Evolutionary conservation across 2,797 vertebrate genomes (phyloP), one percentile per base, ranked within the genome.

Genomic region (Botia almorhae): DNA sequence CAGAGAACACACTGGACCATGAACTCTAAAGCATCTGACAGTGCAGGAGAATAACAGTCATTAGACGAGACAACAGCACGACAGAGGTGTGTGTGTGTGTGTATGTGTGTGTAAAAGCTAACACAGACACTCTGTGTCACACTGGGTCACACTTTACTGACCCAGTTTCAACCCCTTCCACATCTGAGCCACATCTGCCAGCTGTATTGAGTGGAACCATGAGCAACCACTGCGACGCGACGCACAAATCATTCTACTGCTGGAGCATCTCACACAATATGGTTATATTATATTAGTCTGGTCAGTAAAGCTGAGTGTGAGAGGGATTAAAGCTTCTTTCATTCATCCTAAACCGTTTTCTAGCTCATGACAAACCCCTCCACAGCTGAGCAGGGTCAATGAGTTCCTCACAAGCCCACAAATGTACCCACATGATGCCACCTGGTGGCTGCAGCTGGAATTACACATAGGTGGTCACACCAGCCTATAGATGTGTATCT

Each of bases 101-200:
- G 36, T 39, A 48, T 68, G 46, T 71, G 51, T 8, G 60, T 51
- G 19, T 56, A 83, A 89, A 75, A 53, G 43, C 21, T 69, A 76
- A 65, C 46, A 69, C 23, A 81, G 69, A 55, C 39, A 78, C 50
- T 36, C 51, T 23, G 50, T 73, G 56, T 58, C 67, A 81, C 79
- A 74, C 68, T 56, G 73, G 78, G 60, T 72, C 82, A 82, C 68
- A 72, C 53, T 73, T 71, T 43, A 69, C 23, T 87, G 86, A 87
- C 87, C 86, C 79, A 88, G 60, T 82, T 88, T 84, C 56, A 65
- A 46, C 85, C 82, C 81, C 68, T 81, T 80, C 80, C 71, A 80
- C 4, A 12, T 80, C 55, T 56, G 76, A 39, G 76, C 79, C 87
- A 91, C 93, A 92, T 92, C 92, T 93, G 93, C 87, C 85, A 84